Conservation (phyloP, 2,888 invertebrate genomes). For the Polydrusus tereticollis region DNA sequence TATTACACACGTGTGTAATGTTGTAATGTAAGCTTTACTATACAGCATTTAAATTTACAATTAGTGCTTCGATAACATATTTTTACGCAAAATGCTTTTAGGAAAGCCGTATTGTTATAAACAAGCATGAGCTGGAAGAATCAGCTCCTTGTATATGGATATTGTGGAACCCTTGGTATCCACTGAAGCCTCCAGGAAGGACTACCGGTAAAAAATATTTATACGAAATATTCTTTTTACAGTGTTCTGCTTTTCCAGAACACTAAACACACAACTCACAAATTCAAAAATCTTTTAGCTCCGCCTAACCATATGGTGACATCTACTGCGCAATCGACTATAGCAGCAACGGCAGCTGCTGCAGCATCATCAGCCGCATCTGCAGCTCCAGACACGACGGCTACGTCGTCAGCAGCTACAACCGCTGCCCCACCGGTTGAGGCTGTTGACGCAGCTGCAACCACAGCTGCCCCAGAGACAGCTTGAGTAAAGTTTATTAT, state of each 20-base stretch:
- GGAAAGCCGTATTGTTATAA: background rate
- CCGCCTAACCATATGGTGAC: background rate
- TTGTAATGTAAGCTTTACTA: too few species aligned
- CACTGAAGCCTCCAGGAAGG: background rate
- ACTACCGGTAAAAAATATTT: background rate
- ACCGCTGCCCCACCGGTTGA: background rate
- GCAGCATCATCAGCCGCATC: background rate
- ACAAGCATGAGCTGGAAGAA: background rate
- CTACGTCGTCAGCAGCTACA: background rate
- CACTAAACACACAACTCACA: too few species aligned
- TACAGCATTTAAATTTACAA: too few species aligned
- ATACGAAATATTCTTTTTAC: background rate
- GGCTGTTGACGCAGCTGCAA: background rate
- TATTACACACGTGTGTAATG: too few species aligned
- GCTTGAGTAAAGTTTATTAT: too few species aligned
- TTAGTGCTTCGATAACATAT: too few species aligned
- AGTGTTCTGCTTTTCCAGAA: background rate
- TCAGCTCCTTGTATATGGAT: slow-evolving; percentile 6
- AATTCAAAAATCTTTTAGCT: too few species aligned
- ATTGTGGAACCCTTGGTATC: background rate
- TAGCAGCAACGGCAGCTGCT: background rate
- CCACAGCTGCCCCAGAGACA: slow-evolving; percentile 1
- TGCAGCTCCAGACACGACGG: background rate
- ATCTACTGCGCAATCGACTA: background rate
- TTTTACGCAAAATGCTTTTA: background rate